Conservation (phyloP, 2,888 invertebrate genomes). For the Spisula solida region DNA sequence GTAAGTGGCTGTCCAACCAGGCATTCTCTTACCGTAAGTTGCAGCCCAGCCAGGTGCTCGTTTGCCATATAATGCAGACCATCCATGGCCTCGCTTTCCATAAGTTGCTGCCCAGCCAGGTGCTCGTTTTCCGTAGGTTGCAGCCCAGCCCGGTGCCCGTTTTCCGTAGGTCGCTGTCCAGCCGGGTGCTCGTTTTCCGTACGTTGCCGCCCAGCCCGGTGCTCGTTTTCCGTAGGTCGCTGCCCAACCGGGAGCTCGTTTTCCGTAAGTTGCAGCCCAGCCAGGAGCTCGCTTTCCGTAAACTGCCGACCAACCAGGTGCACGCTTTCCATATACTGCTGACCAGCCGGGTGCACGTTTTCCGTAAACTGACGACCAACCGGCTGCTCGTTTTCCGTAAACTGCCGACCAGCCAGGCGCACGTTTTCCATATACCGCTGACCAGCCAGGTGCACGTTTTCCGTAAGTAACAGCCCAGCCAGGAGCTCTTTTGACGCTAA, state of each 20-base stretch:
- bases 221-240: constrained; percentile 59
- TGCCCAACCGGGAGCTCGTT: constrained; percentile 53
- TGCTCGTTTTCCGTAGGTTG: constrained; percentile 51
- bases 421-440: constrained; percentile 50
- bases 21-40: constrained; percentile 54
- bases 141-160: constrained; percentile 47
- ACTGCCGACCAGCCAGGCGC: constrained; percentile 52
- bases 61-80: constrained; percentile 49
- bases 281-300: constrained; percentile 51
- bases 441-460: constrained; percentile 53
- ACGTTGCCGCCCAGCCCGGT: constrained; percentile 50
- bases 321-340: constrained; percentile 57
- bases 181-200: constrained; percentile 54
- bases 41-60: constrained; percentile 52
- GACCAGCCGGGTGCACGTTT: constrained; percentile 58
- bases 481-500: constrained; percentile 30
- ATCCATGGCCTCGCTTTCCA: constrained; percentile 52
- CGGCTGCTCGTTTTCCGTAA: constrained; percentile 56
- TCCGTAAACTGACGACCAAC: constrained; percentile 41
- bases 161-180: constrained; percentile 51
- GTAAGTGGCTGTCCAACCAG: constrained; percentile 36
- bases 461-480: constrained; percentile 54
- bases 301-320: constrained; percentile 42
- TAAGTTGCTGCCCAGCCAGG: constrained; percentile 44
- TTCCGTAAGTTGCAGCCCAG: constrained; percentile 47